Evolutionary conservation across 37 sponge, comb jelly and placozoan species (phyloP).

Genomic region (Sycon ciliatum): DNA sequence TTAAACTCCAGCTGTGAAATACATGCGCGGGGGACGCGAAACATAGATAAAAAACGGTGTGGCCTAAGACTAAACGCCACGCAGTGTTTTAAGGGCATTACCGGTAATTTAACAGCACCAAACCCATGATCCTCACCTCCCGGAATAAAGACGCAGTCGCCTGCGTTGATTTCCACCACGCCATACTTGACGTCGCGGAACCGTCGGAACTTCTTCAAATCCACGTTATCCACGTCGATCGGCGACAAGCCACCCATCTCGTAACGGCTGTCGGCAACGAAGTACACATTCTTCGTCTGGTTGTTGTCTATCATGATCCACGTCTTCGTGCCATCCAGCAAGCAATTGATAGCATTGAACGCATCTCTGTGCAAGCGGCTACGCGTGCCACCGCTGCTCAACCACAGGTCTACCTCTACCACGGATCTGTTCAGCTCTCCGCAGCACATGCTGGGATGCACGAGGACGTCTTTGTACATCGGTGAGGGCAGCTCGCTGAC

Average conservation of each 20-base stretch:
- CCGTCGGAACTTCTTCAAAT: neutral
- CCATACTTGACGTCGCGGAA: neutral
- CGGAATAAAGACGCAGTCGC: slow-evolving; percentile 22
- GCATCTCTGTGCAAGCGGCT: slow-evolving; percentile 14
- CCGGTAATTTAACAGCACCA: too few species aligned
- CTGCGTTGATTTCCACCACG: neutral
- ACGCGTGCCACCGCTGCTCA: slow-evolving; percentile 17
- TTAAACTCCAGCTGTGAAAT: too few species aligned
- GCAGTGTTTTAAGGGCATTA: too few species aligned
- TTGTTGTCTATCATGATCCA: slow-evolving; percentile 14
- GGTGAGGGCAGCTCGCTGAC: slow-evolving; percentile 13
- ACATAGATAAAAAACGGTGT: too few species aligned
- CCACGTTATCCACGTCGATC: neutral
- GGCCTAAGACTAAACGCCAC: too few species aligned
- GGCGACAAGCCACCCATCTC: neutral
- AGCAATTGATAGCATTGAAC: slow-evolving; percentile 11
- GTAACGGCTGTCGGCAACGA: neutral
- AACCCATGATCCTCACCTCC: slow-evolving; percentile 14
- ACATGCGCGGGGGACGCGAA: too few species aligned
- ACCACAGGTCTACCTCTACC: slow-evolving; percentile 13
- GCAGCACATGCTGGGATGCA: slow-evolving; percentile 16
- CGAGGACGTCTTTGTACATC: slow-evolving; percentile 17
- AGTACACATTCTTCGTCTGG: neutral
- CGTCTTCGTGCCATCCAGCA: slow-evolving; percentile 12
- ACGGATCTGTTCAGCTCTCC: neutral